Evolutionary conservation across 2,888 invertebrate species (phyloP).

Genomic region (Apamea epomidion): DNA sequence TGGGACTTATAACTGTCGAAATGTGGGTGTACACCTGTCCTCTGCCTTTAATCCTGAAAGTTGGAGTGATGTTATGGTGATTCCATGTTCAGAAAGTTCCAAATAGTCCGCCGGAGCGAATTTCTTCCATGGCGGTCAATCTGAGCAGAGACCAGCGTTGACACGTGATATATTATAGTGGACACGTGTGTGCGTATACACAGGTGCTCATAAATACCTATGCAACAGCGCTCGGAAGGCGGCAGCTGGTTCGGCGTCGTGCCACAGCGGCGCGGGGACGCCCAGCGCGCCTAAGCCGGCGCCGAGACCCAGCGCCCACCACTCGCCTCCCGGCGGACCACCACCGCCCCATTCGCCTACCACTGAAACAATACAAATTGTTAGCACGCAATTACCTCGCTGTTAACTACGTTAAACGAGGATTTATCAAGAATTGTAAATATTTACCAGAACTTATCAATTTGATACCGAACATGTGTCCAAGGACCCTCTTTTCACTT

Average conservation of each 20-base stretch:
- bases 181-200: neutral
- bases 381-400: conserved; percentile 3
- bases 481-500: conserved; percentile 7
- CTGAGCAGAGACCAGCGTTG: neutral
- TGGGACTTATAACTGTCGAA: no score
- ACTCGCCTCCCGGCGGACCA: conserved; percentile 76
- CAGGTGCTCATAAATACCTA: conserved; percentile 71
- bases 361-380: conserved; percentile 69
- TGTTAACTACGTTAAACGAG: neutral
- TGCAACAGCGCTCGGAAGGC: conserved; percentile 85
- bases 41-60: neutral
- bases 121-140: neutral
- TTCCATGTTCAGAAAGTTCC: neutral
- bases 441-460: conserved; percentile 24
- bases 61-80: neutral
- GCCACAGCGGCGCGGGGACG: conserved; percentile 82
- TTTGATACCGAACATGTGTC: conserved; percentile 2
- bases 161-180: no score
- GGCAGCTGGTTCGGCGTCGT: conserved; percentile 84
- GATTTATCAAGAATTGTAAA: conserved; percentile 16
- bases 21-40: no score
- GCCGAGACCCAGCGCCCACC: conserved; percentile 84
- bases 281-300: conserved; percentile 77
- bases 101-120: neutral
- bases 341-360: conserved; percentile 83